Evolutionary conservation across 2,113 vertebrate genomes (phyloP).

Genomic region (Cyphomyrus discorhynchus): DNA sequence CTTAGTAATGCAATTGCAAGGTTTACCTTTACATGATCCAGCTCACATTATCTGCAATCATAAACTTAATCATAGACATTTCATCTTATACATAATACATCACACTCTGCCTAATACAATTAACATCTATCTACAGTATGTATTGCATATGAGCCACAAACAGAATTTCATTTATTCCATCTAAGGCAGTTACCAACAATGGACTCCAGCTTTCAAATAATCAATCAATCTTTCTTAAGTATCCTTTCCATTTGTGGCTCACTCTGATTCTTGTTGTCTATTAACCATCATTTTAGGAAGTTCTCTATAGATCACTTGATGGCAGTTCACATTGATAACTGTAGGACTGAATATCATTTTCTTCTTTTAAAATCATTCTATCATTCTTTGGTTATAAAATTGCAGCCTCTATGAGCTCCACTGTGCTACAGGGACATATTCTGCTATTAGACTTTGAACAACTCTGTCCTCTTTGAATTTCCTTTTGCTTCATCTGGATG

Average conservation of each 20-base stretch:
- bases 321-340: background rate
- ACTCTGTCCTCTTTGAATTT: background rate
- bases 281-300: background rate
- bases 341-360: background rate
- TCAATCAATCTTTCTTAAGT: background rate
- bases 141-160: background rate
- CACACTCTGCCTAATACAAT: background rate
- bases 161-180: background rate
- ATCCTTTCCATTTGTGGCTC: background rate
- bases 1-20: background rate
- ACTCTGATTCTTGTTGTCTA: background rate
- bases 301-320: background rate
- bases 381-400: slow-evolving; percentile 30
- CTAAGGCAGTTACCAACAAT: background rate
- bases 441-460: background rate
- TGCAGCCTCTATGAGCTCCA: background rate
- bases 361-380: slow-evolving; percentile 26
- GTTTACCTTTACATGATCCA: background rate
- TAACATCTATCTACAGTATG: background rate
- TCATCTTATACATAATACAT: background rate
- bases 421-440: background rate
- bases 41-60: background rate
- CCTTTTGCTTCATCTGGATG: background rate
- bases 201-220: background rate
- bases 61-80: background rate